A percentile compares a stretch with the other conserved stretches of the same genome.
Conservation (phyloP, 1,140 invertebrate species). For the Hestina assimilis region DNA sequence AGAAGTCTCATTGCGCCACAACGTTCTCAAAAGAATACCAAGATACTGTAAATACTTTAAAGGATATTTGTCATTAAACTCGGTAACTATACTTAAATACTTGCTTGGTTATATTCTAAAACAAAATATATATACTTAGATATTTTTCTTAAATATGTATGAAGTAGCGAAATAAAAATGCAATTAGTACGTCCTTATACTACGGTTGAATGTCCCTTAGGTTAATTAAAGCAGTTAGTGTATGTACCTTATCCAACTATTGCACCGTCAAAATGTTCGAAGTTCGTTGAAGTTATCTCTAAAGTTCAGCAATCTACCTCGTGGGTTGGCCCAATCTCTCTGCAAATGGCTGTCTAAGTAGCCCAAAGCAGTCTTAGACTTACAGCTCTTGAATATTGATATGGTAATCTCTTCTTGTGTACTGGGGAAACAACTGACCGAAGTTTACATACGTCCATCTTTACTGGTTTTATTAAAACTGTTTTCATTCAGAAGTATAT, state of each 20-base stretch:
- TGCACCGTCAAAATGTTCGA: conserved; percentile 72
- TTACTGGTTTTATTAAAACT: conserved; percentile 49
- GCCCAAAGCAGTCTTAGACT: conserved; percentile 49
- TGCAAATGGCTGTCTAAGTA: conserved; percentile 69
- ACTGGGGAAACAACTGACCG: background rate
- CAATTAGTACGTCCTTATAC: conserved; percentile 41
- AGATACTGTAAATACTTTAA: too few relatives aligned
- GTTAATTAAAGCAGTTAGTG: conserved; percentile 71
- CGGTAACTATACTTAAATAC: too few relatives aligned
- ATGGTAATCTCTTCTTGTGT: conserved; percentile 25
- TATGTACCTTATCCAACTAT: conserved; percentile 74
- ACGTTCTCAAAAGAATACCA: too few relatives aligned
- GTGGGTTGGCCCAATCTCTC: conserved; percentile 65
- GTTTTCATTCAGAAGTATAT: conserved; percentile 21
- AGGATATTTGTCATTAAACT: too few relatives aligned
- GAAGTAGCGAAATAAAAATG: background rate
- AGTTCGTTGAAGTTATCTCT: conserved; percentile 73
- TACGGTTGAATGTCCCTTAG: conserved; percentile 45
- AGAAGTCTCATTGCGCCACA: too few relatives aligned
- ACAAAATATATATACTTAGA: too few relatives aligned
- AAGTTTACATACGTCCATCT: too few relatives aligned
- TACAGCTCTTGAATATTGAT: conserved; percentile 48
- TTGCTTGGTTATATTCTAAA: too few relatives aligned
- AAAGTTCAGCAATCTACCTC: conserved; percentile 72
- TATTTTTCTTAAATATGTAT: too few relatives aligned